These are phyloP conservation scores for Anthoscopus minutus DNA, from an alignment of 2,113 vertebrate genomes.

Conservation along the genomic window DNA sequence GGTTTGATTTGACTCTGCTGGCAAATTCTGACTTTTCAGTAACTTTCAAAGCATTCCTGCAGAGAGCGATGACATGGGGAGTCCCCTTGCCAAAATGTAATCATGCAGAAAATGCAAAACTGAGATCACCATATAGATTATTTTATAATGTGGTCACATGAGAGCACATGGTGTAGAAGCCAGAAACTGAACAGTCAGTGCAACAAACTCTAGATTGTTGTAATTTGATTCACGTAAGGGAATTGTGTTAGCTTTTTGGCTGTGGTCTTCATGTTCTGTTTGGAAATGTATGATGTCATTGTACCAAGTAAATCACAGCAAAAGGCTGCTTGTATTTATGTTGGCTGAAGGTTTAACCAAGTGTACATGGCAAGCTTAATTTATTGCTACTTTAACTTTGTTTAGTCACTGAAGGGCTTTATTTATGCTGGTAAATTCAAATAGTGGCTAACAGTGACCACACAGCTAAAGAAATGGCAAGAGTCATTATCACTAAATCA, in stretches of 20 bases:
- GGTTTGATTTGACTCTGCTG: slow-evolving; percentile 28
- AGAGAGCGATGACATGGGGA: slow-evolving; percentile 48
- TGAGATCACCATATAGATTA: slow-evolving; percentile 68
- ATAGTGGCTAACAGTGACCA: slow-evolving; percentile 72
- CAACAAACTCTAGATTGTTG: slow-evolving; percentile 62
- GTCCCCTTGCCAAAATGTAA: slow-evolving; percentile 70
- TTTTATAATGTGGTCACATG: slow-evolving; percentile 66
- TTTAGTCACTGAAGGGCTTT: slow-evolving; percentile 74
- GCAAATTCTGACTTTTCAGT: slow-evolving; percentile 53
- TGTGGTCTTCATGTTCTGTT: slow-evolving; percentile 49
- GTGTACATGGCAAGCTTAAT: slow-evolving; percentile 69
- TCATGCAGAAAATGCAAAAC: slow-evolving; percentile 73
- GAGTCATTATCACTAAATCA: slow-evolving; percentile 75
- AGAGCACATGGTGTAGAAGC: slow-evolving; percentile 35
- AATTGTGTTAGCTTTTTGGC: slow-evolving; percentile 62
- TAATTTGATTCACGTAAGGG: slow-evolving; percentile 70
- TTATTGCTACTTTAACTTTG: slow-evolving; percentile 77
- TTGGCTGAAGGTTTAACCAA: slow-evolving; percentile 73
- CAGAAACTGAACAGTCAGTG: slow-evolving; percentile 37
- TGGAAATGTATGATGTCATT: slow-evolving; percentile 74
- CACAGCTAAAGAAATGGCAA: slow-evolving; percentile 69
- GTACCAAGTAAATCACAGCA: slow-evolving; percentile 66
- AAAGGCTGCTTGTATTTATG: slow-evolving; percentile 73
- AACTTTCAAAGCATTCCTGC: slow-evolving; percentile 69
- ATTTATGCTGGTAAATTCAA: slow-evolving; percentile 77